Base-by-base conservation (phyloP, 2,888 invertebrate genomes). In the Drosophila colorata region DNA sequence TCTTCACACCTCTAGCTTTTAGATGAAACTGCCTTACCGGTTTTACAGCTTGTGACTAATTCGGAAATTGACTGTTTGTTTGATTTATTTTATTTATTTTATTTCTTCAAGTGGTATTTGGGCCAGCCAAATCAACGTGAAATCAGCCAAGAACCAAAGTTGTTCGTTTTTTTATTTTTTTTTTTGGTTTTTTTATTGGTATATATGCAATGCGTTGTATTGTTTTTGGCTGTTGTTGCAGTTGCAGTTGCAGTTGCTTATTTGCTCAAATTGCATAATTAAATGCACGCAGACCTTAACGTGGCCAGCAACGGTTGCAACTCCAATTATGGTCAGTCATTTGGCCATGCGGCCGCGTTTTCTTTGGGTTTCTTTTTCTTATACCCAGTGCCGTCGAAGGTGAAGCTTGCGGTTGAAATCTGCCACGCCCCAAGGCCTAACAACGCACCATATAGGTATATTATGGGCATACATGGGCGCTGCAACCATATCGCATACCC, bases 241-340 rank as follows among this genome's bases (percentile, higher is more conserved):
- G 55, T 65, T 33, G 55, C 20, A 48, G 43, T 38, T 53, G 55
- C 33, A 40, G 67, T 69, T 61, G 55, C 60, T 68, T 71, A 86
- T 79, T 88, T 83, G 88, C 88, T 82, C 80, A 88, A 87, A 88
- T 86, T 84, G 84, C 84, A 86, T 80, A 84, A 84, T 84, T 84
- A 86, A 88, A 78, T 80, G 88, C 88, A 88, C 86, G 84, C 88
- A 88, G 80, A 88, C 83, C 86, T 84, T 71, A 74, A 68, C 71
- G 56, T 74, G 69, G 66, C 52, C 66, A 69, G 38, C 48, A 63
- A 63, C 73, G 13, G 11, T 33, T 46, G 48, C 58, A 76, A 81
- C 82, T 74, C 65, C 80, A 82, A 86, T 86, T 84, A 82, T 88
- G 80, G 78, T 77, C 86, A 83, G 38, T 57, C 44, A 57, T 37